Evolutionary conservation across 2,888 invertebrate species (phyloP), one percentile per base, ranked within the genome.

Genomic region (Microctonus hyperodae): DNA sequence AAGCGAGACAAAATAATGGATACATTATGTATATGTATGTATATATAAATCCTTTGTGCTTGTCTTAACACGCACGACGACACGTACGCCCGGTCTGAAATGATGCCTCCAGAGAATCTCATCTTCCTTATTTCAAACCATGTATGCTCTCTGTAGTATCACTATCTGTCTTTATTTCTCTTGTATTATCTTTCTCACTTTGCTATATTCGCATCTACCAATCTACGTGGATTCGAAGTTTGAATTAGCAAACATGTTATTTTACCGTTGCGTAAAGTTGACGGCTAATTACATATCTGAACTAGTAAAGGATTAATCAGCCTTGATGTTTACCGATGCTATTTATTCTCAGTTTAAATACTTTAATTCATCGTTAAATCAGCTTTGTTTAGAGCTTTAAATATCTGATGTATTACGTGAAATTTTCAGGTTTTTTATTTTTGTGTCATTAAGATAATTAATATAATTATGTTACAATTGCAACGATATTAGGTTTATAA

Each of bases 251-350:
- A 76, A 74, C 72, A 70, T 67, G 72, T 74, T 72, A 76, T 76
- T 69, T 68, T 61, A 66, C 56, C 60, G 25, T 61, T 22, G 40
- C 48, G 61, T 60, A 28, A 71, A 74, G 71, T 73, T 72, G 72
- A 68, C 71, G 62, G 72, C 67, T 79, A 80, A 79, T 79, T 79
- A 79, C 75, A 75, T 69, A 74, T 75, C 76, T 76, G 73, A 67
- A 71, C 72, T 76, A 70, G 71, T 73, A 73, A 75, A 75, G 75
- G 75, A 72, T 78, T 77, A 78, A 79, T 78, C 76, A 78, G 70
- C 68, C 72, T 68, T 55, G 71, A 69, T 73, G 73, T 72, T 71
- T 72, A 69, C 69, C 67, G 62, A 69, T 65, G 64, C 66, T 67
- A 60, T 60, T 60, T 48, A 60, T 31, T 20, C 25, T 6, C 22